Percentiles rank a stretch among this genome's conserved stretches.
Evolutionary conservation across 2,797 vertebrate genomes (phyloP).

Genomic region (Oceanodroma leucorhoa): DNA sequence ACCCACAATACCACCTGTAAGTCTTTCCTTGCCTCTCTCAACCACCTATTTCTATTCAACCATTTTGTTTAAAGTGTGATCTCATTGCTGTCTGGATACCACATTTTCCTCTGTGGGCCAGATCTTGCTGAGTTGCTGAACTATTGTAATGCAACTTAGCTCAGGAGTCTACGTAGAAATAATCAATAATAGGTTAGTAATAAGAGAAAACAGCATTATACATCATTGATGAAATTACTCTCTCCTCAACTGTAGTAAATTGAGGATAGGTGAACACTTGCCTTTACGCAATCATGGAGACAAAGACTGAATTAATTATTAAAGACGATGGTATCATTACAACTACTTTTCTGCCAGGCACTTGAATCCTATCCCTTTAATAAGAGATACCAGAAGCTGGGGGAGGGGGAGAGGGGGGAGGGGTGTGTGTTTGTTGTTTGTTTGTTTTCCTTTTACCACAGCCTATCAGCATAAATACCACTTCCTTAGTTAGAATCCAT

Average conservation of each 20-base stretch:
- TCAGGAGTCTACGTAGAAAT: rapidly evolving
- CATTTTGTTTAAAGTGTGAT: neutral
- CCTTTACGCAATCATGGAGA: neutral
- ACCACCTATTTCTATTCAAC: neutral
- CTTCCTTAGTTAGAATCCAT: conserved; percentile 48
- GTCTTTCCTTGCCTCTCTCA: neutral
- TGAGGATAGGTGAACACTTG: neutral
- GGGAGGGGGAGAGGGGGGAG: rapidly evolving
- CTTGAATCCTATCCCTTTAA: conserved; percentile 25
- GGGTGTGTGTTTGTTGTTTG: neutral
- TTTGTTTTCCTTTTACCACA: conserved; percentile 19
- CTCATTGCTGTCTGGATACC: neutral
- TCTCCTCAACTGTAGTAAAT: neutral
- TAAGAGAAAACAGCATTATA: neutral
- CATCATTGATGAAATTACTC: neutral
- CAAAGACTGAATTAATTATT: conserved; percentile 7
- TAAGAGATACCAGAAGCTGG: neutral
- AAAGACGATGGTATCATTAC: neutral
- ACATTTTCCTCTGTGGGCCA: neutral
- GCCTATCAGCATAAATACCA: conserved; percentile 48
- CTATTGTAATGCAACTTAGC: neutral
- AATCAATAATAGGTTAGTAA: neutral
- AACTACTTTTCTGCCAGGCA: neutral
- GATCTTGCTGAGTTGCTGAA: neutral
- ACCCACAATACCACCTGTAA: neutral